phyloP scores from a whole-genome alignment of 1,140 invertebrate species.

The Tachypleus tridentatus region DNA sequence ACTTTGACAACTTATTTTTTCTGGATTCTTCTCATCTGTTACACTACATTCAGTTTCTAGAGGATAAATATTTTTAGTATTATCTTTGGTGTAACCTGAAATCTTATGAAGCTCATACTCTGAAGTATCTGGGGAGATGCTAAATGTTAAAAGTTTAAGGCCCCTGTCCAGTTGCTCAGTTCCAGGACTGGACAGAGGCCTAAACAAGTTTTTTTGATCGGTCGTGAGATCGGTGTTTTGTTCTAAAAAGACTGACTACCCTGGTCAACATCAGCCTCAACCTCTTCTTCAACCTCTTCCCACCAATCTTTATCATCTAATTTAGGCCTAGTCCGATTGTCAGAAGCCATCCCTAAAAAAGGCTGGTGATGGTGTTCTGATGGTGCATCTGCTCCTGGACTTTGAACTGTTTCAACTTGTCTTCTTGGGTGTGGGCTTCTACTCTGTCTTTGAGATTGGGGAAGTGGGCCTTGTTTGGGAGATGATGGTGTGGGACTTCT shows the following conservation, averaged over 20 bases:
- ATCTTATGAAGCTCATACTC: too few relatives aligned
- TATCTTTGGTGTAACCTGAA: too few relatives aligned
- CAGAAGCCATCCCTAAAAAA: slow-evolving; percentile 22
- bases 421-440: too few relatives aligned
- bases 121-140: too few relatives aligned
- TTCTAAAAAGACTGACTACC: slow-evolving; percentile 7
- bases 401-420: too few relatives aligned
- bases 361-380: slow-evolving; percentile 7
- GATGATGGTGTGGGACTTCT: slow-evolving; percentile 4
- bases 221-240: slow-evolving; percentile 9
- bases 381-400: too few relatives aligned
- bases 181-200: slow-evolving; percentile 19
- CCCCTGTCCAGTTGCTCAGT: slow-evolving; percentile 17
- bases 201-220: slow-evolving; percentile 22
- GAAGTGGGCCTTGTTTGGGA: slow-evolving; percentile 2
- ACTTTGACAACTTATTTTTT: too few relatives aligned
- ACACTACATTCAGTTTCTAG: too few relatives aligned
- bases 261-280: background rate
- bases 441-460: background rate
- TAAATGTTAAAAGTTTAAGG: background rate
- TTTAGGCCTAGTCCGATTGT: slow-evolving; percentile 18
- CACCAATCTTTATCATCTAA: slow-evolving; percentile 9
- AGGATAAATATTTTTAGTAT: too few relatives aligned
- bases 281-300: background rate
- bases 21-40: too few relatives aligned